These are phyloP conservation scores for Ophioninae sp. DNA, from an alignment of 2,888 invertebrate species.

Conservation along the genomic window DNA sequence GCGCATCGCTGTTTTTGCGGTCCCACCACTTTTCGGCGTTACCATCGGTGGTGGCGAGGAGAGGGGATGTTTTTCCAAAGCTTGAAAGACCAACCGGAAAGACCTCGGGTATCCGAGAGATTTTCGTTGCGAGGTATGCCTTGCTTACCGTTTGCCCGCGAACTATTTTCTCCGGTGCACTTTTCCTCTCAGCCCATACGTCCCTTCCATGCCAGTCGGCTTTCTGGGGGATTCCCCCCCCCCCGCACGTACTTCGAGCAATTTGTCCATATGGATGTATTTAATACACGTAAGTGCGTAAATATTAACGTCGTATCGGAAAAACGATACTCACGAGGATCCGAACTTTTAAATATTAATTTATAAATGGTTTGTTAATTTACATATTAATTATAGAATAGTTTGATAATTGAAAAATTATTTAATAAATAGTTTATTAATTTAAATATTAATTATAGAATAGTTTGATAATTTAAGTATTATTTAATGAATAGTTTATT, in stretches of 20 bases:
- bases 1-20: conserved; percentile 3
- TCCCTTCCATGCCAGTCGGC: conserved; percentile 19
- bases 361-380: no score
- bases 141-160: conserved; percentile 32
- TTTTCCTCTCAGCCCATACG: conserved; percentile 22
- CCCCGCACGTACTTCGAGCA: background rate
- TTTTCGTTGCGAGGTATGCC: conserved; percentile 29
- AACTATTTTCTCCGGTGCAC: conserved; percentile 34
- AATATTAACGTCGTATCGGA: no score
- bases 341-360: no score
- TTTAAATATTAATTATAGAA: no score
- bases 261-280: background rate
- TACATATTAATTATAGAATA: no score
- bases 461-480: no score
- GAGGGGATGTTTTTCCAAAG: conserved; percentile 18
- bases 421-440: no score
- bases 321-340: no score
- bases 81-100: conserved; percentile 2
- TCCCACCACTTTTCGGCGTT: background rate
- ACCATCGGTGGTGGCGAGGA: background rate
- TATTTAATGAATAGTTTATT: no score
- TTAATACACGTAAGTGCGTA: no score
- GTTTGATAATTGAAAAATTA: no score
- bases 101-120: conserved; percentile 39
- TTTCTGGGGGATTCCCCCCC: conserved; percentile 24